Evolutionary conservation across 2,113 vertebrate species (phyloP).

Genomic region (Oreochromis spilurus): DNA sequence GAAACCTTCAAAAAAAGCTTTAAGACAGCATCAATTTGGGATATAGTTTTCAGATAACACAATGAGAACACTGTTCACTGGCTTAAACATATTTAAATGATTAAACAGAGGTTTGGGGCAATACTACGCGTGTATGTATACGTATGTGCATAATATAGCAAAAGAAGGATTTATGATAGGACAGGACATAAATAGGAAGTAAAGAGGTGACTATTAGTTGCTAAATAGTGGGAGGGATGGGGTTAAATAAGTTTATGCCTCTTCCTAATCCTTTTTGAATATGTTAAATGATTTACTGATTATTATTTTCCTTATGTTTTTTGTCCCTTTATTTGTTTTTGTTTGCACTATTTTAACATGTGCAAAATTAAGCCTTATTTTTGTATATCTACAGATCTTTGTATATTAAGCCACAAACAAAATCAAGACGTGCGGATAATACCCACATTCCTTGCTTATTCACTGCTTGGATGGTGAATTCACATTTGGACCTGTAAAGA

Average conservation of each 20-base stretch:
- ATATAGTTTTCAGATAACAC: not conserved
- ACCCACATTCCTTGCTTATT: slow-evolving; percentile 88
- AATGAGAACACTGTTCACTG: not conserved
- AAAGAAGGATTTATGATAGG: not conserved
- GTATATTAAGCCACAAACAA: not conserved
- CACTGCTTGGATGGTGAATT: slow-evolving; percentile 90
- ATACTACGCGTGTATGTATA: not conserved
- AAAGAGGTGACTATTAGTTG: not conserved
- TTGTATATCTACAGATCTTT: not conserved
- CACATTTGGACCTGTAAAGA: slow-evolving; percentile 77
- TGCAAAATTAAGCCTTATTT: not conserved
- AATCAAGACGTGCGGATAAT: not conserved
- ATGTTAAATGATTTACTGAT: not conserved
- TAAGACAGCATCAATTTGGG: not conserved
- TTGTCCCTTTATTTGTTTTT: not conserved
- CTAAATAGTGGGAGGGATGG: not conserved
- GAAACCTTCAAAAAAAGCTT: not conserved
- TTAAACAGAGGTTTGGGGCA: not conserved
- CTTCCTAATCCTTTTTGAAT: not conserved
- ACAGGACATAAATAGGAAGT: not conserved
- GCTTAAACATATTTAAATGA: rapidly evolving
- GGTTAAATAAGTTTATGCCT: not conserved
- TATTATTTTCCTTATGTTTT: not conserved
- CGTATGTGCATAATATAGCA: not conserved
- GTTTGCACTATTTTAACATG: no score